Base-by-base conservation (phyloP, 2,888 invertebrate species). In the Drosophila hamatofila region DNA sequence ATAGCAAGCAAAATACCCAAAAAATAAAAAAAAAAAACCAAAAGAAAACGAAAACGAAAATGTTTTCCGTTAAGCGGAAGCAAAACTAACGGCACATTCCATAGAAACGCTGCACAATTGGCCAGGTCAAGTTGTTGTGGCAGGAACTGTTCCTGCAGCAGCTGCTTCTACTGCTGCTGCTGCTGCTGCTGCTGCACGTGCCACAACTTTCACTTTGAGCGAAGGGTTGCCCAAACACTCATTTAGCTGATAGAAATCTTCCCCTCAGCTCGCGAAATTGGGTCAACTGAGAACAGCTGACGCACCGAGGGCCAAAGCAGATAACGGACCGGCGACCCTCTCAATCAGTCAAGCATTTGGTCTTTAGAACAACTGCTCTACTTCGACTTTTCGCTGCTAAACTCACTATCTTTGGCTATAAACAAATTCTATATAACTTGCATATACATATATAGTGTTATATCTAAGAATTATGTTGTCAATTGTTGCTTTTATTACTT, bases 181-280 rank as follows among this genome's bases (percentile, higher is more conserved):
- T 37, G 54, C 66, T 30, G 48, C 62, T 25, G 49, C 14, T 49
- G 65, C 51, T 63, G 52, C 78, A 74, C 77, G 77, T 67, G 78
- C 77, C 67, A 71, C 78, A 60, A 78, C 78, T 78, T 78, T 78
- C 78, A 75, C 78, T 27, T 3, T 1, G 5, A 37, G 21, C 12
- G 56, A 78, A 74, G 78, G 78, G 78, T 75, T 78, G 78, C 75
- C 70, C 49, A 49, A 74, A 64, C 39, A 67, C 78, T 78, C 66
- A 70, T 75, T 76, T 48, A 59, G 58, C 84, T 82, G 84, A 84
- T 84, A 84, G 74, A 87, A 82, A 84, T 84, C 84, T 84, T 80
- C 81, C 75, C 78, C 79, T 60, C 41, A 48, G 27, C 65, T 18
- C 55, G 23, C 35, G 21, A 61, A 78, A 63, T 77, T 60, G 71